Percentiles rank a stretch among this genome's conserved stretches.
These are phyloP conservation scores for Norana najaformis DNA, from an alignment of 2,888 invertebrate genomes.

Conservation along the genomic window DNA sequence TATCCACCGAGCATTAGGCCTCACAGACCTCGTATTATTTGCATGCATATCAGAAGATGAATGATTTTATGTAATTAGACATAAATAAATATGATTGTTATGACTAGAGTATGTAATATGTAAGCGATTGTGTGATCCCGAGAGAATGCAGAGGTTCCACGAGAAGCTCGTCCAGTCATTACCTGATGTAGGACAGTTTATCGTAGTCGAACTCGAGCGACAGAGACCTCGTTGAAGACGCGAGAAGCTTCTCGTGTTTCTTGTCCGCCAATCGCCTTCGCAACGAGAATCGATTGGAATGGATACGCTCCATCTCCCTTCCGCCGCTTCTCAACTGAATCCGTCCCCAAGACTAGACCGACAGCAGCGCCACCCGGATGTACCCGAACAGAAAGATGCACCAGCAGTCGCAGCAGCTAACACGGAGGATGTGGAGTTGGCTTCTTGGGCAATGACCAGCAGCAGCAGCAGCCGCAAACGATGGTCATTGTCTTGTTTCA, in stretches of 20 bases:
- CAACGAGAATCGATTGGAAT: neutral
- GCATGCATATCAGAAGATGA: neutral
- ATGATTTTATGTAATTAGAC: neutral
- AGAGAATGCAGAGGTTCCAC: neutral
- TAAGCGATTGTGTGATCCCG: neutral
- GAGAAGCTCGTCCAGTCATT: neutral
- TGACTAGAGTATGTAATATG: no score
- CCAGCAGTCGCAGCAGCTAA: neutral
- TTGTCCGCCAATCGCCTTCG: neutral
- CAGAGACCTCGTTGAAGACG: neutral
- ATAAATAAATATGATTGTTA: neutral
- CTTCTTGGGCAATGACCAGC: neutral
- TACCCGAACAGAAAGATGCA: neutral
- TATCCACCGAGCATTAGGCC: neutral
- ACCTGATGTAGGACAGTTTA: conserved; percentile 21
- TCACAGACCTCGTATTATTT: neutral
- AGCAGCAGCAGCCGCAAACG: neutral
- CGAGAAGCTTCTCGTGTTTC: neutral
- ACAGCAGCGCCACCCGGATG: neutral
- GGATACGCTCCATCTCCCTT: neutral
- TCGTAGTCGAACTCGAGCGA: conserved; percentile 7
- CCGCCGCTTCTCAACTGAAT: neutral
- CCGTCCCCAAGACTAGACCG: neutral
- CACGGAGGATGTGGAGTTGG: neutral
- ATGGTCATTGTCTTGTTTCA: neutral